Evolutionary conservation across 2,113 vertebrate genomes (phyloP).

Genomic region (Condylura cristata): DNA sequence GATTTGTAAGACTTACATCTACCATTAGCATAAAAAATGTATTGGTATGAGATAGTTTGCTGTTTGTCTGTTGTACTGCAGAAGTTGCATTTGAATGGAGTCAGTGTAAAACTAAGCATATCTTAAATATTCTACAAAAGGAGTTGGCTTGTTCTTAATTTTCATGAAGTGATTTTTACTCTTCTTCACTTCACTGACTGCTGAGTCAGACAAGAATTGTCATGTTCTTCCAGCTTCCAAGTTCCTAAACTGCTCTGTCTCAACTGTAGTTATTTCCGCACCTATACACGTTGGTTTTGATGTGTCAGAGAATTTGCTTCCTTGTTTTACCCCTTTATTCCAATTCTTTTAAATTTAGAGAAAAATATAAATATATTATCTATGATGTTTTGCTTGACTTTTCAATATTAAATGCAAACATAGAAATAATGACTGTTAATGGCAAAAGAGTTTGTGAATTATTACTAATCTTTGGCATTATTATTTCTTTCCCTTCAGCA

Average conservation of each 20-base stretch:
- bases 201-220: background rate
- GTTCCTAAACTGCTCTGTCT: background rate
- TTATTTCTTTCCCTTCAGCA: background rate
- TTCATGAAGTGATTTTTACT: background rate
- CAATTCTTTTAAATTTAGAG: background rate
- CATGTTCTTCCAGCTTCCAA: background rate
- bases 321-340: background rate
- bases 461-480: background rate
- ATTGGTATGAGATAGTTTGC: background rate
- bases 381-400: background rate
- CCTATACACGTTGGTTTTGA: background rate
- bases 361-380: background rate
- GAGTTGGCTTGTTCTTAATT: background rate
- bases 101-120: background rate
- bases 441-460: background rate
- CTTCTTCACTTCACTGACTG: background rate
- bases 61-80: background rate
- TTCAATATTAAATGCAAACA: background rate
- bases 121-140: background rate
- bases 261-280: background rate
- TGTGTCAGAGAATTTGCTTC: background rate
- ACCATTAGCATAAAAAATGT: background rate
- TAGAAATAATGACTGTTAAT: background rate
- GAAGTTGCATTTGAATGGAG: background rate
- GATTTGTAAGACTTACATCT: constrained; percentile 30